phyloP scores from a whole-genome alignment of 2,113 vertebrate genomes.

The Pteropus alecto region DNA sequence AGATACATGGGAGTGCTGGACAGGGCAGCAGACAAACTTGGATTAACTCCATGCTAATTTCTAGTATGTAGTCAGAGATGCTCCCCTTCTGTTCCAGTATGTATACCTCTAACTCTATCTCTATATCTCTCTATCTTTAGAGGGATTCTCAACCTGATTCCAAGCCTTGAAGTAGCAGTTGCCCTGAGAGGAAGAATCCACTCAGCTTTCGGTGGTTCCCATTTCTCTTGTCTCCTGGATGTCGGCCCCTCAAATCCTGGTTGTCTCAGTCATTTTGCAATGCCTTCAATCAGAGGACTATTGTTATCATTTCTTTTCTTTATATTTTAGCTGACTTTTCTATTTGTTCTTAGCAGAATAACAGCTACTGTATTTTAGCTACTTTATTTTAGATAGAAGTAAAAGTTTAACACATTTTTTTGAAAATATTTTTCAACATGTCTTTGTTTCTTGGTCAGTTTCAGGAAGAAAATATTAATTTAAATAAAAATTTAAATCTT shows the following conservation, averaged over 20 bases:
- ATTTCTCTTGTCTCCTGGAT: background rate
- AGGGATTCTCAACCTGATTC: background rate
- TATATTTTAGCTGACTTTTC: background rate
- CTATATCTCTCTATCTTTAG: background rate
- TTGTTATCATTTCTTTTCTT: background rate
- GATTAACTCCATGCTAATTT: background rate
- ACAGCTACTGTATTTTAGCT: background rate
- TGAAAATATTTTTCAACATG: background rate
- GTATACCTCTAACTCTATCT: too few species aligned
- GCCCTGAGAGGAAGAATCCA: background rate
- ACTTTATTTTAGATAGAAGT: background rate
- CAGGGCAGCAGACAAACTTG: background rate
- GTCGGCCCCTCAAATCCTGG: background rate
- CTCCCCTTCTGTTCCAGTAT: too few species aligned
- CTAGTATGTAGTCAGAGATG: background rate
- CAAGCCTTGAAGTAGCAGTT: background rate
- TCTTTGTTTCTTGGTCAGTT: background rate
- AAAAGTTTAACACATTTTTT: background rate
- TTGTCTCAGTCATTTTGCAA: background rate
- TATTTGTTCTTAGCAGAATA: background rate
- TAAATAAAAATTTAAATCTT: background rate
- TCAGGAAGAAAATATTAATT: background rate
- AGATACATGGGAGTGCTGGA: background rate
- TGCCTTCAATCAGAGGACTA: background rate
- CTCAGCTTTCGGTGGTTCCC: background rate